These are phyloP conservation scores for Andrena camellia DNA, from an alignment of 2,888 invertebrate genomes.

Conservation along the genomic window DNA sequence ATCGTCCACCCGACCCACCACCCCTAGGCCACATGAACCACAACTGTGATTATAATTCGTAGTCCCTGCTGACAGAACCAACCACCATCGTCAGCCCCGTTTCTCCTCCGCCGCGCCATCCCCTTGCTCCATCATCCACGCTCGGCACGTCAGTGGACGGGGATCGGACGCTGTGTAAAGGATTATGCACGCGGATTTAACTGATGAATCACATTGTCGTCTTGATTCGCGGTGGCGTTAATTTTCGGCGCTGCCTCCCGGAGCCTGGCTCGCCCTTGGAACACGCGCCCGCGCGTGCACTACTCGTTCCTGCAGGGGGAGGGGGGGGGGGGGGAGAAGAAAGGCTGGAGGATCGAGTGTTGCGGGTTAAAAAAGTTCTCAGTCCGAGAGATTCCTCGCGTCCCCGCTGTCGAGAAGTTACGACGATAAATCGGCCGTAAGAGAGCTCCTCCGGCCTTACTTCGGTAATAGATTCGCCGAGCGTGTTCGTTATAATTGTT, in stretches of 20 bases:
- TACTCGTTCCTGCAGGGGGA: not conserved
- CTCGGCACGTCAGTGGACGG: constrained; percentile 56
- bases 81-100: constrained; percentile 57
- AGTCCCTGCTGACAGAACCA: constrained; percentile 75
- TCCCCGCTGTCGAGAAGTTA: not conserved
- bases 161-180: constrained; percentile 82
- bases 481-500: constrained; percentile 21
- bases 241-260: constrained; percentile 76
- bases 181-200: constrained; percentile 86
- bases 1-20: constrained; percentile 52
- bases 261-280: not conserved
- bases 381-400: not conserved
- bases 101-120: constrained; percentile 44
- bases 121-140: constrained; percentile 42
- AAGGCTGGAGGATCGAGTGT: not conserved
- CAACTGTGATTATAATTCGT: constrained; percentile 85
- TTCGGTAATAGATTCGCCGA: constrained; percentile 4
- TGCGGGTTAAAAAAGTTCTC: not conserved
- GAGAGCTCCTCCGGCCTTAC: not conserved
- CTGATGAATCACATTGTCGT: constrained; percentile 86
- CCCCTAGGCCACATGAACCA: constrained; percentile 79
- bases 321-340: not conserved
- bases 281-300: not conserved
- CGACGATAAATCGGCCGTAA: not conserved
- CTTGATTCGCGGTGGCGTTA: constrained; percentile 85